A percentile compares a stretch with the other conserved stretches of the same genome.
phyloP scores from a whole-genome alignment of 2,113 vertebrate genomes.

The Scomber scombrus region DNA sequence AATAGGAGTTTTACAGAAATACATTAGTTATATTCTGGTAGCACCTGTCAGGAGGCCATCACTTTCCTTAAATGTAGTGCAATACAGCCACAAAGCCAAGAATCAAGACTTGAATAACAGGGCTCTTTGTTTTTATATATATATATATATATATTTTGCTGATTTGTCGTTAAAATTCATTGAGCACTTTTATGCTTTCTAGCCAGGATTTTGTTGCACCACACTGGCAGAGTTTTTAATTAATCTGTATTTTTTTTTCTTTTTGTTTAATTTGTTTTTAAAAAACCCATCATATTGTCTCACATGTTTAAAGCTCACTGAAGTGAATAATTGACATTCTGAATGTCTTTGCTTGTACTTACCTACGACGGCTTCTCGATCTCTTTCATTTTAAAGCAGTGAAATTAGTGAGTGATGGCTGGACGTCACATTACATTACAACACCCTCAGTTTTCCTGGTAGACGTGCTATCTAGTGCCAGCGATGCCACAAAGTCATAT shows the following conservation, averaged over 20 bases:
- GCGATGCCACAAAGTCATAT: background rate
- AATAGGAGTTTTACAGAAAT: background rate
- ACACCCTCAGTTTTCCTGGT: slow-evolving; percentile 13
- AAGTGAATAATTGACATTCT: background rate
- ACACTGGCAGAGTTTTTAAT: slow-evolving; percentile 9
- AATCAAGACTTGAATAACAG: slow-evolving; percentile 50
- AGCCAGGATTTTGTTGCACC: background rate
- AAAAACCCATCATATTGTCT: background rate
- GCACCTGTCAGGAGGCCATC: slow-evolving; percentile 13
- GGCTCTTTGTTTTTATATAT: slow-evolving; percentile 18
- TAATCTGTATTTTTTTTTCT: slow-evolving; percentile 8
- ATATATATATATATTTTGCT: slow-evolving; percentile 21
- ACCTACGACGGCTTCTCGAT: background rate
- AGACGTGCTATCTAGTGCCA: slow-evolving; percentile 15
- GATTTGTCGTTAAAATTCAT: slow-evolving; percentile 23
- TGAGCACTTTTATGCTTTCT: slow-evolving; percentile 58
- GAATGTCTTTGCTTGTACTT: background rate
- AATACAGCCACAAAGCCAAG: slow-evolving; percentile 66
- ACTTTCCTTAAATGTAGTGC: slow-evolving; percentile 55
- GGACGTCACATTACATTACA: too few relatives aligned
- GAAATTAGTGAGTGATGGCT: background rate
- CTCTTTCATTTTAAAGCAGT: background rate
- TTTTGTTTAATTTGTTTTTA: slow-evolving; percentile 16
- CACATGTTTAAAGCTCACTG: slow-evolving; percentile 3
- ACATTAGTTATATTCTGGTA: background rate